These are phyloP conservation scores for Apodemia zela DNA, from an alignment of 2,888 invertebrate genomes.

Conservation along the genomic window DNA sequence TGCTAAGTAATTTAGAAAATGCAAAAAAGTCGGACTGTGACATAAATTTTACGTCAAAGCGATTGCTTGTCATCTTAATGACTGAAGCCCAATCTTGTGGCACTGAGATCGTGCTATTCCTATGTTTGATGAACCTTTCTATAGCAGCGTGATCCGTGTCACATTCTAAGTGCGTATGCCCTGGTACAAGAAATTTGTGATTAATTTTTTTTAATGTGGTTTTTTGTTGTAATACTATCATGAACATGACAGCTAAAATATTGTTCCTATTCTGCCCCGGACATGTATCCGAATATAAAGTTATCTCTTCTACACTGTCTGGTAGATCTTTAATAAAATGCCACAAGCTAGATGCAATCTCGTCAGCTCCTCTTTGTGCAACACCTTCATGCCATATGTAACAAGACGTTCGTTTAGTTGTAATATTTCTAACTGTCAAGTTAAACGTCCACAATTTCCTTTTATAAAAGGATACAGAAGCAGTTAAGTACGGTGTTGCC, in stretches of 20 bases:
- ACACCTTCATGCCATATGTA: slow-evolving; percentile 34
- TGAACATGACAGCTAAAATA: slow-evolving; percentile 19
- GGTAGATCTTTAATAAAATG: slow-evolving; percentile 28
- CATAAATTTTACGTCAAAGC: slow-evolving; percentile 9
- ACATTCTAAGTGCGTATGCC: slow-evolving; percentile 23
- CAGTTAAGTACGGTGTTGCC: slow-evolving; percentile 16
- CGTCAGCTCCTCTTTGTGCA: slow-evolving; percentile 35
- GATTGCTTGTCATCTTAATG: slow-evolving; percentile 9
- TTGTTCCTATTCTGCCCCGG: slow-evolving; percentile 21
- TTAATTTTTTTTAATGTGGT: slow-evolving; percentile 15
- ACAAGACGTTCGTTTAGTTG: slow-evolving; percentile 15
- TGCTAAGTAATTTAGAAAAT: slow-evolving; percentile 9
- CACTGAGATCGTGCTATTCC: slow-evolving; percentile 14
- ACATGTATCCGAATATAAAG: slow-evolving; percentile 23
- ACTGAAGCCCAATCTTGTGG: slow-evolving; percentile 11
- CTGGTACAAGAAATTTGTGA: slow-evolving; percentile 25
- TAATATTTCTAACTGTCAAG: slow-evolving; percentile 8
- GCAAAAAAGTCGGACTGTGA: slow-evolving; percentile 9
- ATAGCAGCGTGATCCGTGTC: slow-evolving; percentile 16
- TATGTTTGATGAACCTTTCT: slow-evolving; percentile 15
- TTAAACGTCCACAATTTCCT: slow-evolving; percentile 18
- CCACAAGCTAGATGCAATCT: slow-evolving; percentile 37
- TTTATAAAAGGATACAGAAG: slow-evolving; percentile 16
- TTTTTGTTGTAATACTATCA: slow-evolving; percentile 15
- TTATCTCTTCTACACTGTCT: slow-evolving; percentile 13